Evolutionary conservation across 2,888 invertebrate species (phyloP).

Genomic region (Cryptus armator): DNA sequence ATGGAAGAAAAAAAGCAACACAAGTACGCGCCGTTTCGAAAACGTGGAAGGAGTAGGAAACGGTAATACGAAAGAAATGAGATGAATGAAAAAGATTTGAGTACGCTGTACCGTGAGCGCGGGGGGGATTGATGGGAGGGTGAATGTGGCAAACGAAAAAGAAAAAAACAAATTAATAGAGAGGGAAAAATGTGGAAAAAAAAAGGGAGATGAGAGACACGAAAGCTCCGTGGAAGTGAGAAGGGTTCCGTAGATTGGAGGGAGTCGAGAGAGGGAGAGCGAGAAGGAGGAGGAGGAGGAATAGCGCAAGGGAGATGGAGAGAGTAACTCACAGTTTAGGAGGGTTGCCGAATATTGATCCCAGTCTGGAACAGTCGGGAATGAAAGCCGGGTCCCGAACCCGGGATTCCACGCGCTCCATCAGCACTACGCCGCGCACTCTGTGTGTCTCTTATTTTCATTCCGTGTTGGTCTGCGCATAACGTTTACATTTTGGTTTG

Average conservation of each 20-base stretch:
- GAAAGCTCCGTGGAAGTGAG: constrained; percentile 21
- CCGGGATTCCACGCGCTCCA: constrained; percentile 64
- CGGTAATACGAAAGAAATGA: constrained; percentile 48
- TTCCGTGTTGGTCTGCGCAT: constrained; percentile 45
- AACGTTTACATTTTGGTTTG: constrained; percentile 19
- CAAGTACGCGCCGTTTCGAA: neutral
- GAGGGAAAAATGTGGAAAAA: constrained; percentile 5
- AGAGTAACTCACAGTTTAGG: constrained; percentile 77
- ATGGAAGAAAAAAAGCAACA: neutral
- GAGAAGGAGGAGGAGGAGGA: constrained; percentile 32
- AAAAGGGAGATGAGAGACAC: neutral
- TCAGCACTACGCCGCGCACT: constrained; percentile 25
- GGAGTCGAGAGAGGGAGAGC: constrained; percentile 28
- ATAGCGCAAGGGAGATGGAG: constrained; percentile 21
- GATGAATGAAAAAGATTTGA: constrained; percentile 62
- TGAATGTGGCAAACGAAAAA: constrained; percentile 27
- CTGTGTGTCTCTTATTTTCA: constrained; percentile 67
- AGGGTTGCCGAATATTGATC: constrained; percentile 82
- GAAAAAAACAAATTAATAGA: neutral
- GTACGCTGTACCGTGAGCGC: constrained; percentile 17
- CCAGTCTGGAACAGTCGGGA: constrained; percentile 68
- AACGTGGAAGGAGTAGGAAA: neutral
- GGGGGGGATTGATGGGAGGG: neutral
- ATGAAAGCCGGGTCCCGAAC: constrained; percentile 72
- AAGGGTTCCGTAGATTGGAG: constrained; percentile 29